These are phyloP conservation scores for Poecilia picta DNA, from an alignment of 2,797 vertebrate genomes.

Conservation along the genomic window DNA sequence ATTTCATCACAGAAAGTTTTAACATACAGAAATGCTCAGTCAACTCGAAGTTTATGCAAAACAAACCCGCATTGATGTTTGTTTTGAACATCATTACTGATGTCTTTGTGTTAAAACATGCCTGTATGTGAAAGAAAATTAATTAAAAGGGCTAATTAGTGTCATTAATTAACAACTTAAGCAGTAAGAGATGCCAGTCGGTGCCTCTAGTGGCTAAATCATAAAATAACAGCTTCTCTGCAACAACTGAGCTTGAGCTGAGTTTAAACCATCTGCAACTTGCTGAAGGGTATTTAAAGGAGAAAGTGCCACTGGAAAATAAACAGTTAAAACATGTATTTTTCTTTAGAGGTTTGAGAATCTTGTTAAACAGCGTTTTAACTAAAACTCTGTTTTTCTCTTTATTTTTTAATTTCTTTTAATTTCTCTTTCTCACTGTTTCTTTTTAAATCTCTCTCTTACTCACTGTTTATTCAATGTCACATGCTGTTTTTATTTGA, in stretches of 20 bases:
- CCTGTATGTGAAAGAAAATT: too few species aligned
- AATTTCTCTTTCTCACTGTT: too few species aligned
- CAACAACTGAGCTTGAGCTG: background rate
- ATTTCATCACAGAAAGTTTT: background rate
- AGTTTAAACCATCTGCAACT: background rate
- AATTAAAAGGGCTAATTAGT: background rate
- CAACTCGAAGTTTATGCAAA: background rate
- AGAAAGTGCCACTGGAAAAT: background rate
- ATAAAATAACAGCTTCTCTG: background rate
- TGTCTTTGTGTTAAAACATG: too few species aligned
- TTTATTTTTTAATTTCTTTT: too few species aligned
- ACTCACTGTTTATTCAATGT: too few species aligned
- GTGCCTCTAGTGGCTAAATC: background rate
- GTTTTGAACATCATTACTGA: too few species aligned
- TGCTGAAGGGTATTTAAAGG: background rate
- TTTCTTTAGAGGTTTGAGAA: too few species aligned
- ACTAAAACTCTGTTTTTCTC: too few species aligned
- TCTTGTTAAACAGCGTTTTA: too few species aligned
- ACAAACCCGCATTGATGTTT: background rate
- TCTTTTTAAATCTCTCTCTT: too few species aligned
- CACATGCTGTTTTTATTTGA: too few species aligned
- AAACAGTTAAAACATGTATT: background rate
- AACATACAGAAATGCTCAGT: background rate
- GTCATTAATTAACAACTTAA: background rate
- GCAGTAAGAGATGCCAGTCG: background rate